Base-by-base conservation (phyloP, 2,113 vertebrate genomes). In the Hippocampus mohnikei region DNA sequence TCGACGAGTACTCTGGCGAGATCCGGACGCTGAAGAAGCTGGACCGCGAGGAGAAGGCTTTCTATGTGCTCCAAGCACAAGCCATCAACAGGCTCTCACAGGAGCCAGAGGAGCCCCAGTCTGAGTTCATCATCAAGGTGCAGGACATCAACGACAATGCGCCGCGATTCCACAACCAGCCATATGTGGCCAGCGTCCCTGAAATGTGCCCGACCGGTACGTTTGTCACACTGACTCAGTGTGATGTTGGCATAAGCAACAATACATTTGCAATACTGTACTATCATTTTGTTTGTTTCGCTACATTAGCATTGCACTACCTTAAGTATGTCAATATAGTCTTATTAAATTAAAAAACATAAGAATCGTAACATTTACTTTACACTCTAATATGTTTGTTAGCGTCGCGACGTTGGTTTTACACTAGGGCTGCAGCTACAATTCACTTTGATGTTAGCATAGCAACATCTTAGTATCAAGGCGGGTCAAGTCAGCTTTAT, bases 191-290 rank as follows among this genome's bases (percentile, higher is more conserved):
- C 80, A 92, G 88, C 75, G 91, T 99, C 79, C 94, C 95, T 2
- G 97, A 98, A 87, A 98, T 98, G 96, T 95, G 94, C 73, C 93
- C 94, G 72, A 87, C 87, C 58, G 97, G 97, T 99, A 95, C 2
- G 90, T 83, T 37, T 53, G 4, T 44, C 20, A 40, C n/a, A 52
- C 8, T 59, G n/a, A 56, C n/a, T 50, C 15, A 48, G 1, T 20
- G 46, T 16, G 46, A 48, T 29, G 56, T 25, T 59, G 29, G 11
- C 23, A 59, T 29, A 29, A 12, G 1, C 27, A 59, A 25, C 13
- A 27, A 27, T 23, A 1, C 56, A 15, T 59, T 27, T 27, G 23
- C 25, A 23, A 25, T 58, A 25, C 3, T 25, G 13, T 58, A 25
- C 3, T 25, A 11, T 13, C 10, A 25, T 27, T 25, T 61, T 37